Evolutionary conservation across 1,140 invertebrate genomes (phyloP).

Genomic region (Luehdorfia chinensis): DNA sequence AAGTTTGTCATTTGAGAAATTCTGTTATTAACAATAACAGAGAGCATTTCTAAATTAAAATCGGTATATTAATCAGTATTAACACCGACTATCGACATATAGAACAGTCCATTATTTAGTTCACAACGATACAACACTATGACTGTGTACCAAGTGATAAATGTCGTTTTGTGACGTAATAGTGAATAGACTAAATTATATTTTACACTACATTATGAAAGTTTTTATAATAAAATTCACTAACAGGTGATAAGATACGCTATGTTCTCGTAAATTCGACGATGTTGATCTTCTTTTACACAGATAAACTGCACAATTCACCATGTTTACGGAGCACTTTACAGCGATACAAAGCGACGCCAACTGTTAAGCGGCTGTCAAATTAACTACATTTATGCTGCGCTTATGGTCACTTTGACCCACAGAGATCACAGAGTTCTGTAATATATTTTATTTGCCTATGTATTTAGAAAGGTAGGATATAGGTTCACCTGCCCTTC

Average conservation of each 20-base stretch:
- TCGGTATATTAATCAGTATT: no score
- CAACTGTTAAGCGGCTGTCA: constrained; percentile 3
- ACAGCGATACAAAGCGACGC: not conserved
- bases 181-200: not conserved
- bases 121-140: constrained; percentile 5
- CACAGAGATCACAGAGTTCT: constrained; percentile 4
- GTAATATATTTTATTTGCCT: no score
- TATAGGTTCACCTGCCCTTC: no score
- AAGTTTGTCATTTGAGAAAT: no score
- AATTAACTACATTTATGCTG: constrained; percentile 3
- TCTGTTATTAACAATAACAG: no score
- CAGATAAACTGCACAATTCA: constrained; percentile 15
- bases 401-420: constrained; percentile 15
- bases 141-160: not conserved
- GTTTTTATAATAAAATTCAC: not conserved
- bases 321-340: constrained; percentile 11
- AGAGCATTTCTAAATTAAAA: no score
- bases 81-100: no score
- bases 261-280: constrained; percentile 8
- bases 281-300: constrained; percentile 12
- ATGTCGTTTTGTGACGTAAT: constrained; percentile 1
- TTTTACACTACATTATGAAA: not conserved
- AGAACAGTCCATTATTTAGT: no score
- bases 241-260: constrained; percentile 10
- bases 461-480: no score